phyloP scores from a whole-genome alignment of 2,888 invertebrate genomes.

The Chrysopilus asiliformis region DNA sequence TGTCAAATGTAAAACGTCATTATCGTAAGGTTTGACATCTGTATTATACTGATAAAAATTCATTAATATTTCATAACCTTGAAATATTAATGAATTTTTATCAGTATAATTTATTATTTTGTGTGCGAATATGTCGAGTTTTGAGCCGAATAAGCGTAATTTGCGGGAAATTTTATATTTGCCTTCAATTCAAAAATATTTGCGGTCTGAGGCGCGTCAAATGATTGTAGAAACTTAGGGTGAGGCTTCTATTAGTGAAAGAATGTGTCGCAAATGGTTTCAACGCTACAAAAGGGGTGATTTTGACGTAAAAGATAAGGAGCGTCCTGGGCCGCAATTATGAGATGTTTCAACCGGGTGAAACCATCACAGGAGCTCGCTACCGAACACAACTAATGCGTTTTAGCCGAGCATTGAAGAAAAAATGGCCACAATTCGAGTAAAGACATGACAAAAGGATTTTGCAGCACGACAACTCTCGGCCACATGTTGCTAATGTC shows the following conservation, averaged over 20 bases:
- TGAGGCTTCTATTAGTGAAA: neutral
- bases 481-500: neutral
- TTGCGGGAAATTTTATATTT: neutral
- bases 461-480: neutral
- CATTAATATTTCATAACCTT: neutral
- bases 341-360: neutral
- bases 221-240: neutral
- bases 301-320: neutral
- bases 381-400: neutral
- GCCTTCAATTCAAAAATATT: neutral
- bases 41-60: too few relatives aligned
- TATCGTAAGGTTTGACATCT: neutral
- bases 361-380: neutral
- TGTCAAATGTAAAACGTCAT: neutral
- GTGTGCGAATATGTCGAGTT: neutral
- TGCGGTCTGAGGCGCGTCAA: neutral
- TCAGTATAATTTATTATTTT: neutral
- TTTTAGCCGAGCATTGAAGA: neutral
- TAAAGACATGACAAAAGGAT: neutral
- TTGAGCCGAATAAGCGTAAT: neutral
- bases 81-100: neutral
- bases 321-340: neutral
- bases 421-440: neutral
- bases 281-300: neutral
- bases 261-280: neutral